Percentiles rank a stretch among this genome's conserved stretches.
phyloP scores from a whole-genome alignment of 2,888 invertebrate genomes.

The Orthosia incerta region DNA sequence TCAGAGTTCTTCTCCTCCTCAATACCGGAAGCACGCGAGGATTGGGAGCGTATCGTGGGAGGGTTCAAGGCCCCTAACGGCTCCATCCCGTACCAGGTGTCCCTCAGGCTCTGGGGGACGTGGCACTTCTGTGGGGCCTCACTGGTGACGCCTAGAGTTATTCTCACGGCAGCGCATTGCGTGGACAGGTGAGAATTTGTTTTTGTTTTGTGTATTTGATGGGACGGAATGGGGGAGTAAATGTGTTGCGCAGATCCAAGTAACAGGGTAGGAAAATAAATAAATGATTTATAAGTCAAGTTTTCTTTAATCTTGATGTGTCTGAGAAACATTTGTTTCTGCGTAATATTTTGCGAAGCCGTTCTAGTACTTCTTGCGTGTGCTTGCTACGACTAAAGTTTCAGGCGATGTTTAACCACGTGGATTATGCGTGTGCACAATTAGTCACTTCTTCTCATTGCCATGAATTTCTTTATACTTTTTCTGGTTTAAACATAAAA shows the following conservation, averaged over 20 bases:
- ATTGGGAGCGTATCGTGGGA: conserved; percentile 89
- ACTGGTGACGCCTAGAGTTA: conserved; percentile 87
- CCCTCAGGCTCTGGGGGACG: conserved; percentile 84
- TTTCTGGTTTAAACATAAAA: no score
- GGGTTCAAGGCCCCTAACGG: conserved; percentile 89
- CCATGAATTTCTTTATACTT: no score
- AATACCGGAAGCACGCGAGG: conserved; percentile 72
- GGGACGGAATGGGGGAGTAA: background rate
- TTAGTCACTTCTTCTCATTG: no score
- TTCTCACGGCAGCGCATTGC: conserved; percentile 91
- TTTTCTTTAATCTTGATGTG: no score
- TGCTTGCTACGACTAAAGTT: conserved; percentile 7
- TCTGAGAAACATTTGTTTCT: background rate
- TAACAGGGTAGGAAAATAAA: no score
- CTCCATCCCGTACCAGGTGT: conserved; percentile 90
- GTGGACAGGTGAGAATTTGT: conserved; percentile 83
- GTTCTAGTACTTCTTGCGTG: background rate
- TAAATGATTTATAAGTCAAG: no score
- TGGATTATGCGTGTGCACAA: no score
- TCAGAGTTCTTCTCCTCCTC: conserved; percentile 76
- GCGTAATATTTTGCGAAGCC: background rate
- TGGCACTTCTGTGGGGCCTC: conserved; percentile 92
- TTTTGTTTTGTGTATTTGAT: background rate
- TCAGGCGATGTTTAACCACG: background rate
- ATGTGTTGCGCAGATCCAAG: no score